Evolutionary conservation across 2,797 vertebrate genomes (phyloP).

Genomic region (Sebastes umbrosus): DNA sequence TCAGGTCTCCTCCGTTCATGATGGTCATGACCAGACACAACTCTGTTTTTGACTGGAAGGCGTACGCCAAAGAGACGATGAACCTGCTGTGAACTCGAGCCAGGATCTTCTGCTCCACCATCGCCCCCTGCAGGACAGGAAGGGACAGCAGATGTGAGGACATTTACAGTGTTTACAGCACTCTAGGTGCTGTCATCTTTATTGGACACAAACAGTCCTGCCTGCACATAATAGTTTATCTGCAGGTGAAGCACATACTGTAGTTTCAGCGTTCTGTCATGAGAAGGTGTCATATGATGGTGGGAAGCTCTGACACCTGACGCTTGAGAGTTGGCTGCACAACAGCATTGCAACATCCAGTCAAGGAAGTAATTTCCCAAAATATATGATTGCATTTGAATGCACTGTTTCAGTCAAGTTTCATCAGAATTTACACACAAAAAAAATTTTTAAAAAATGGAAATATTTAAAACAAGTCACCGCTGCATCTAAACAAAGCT

Average conservation of each 20-base stretch:
- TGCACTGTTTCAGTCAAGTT: background rate
- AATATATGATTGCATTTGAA: background rate
- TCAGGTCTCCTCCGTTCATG: slow-evolving; percentile 93
- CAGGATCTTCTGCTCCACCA: slow-evolving; percentile 89
- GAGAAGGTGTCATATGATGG: background rate
- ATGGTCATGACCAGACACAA: slow-evolving; percentile 93
- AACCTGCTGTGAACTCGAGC: slow-evolving; percentile 89
- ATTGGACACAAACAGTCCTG: background rate
- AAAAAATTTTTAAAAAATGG: background rate
- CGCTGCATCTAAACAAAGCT: background rate
- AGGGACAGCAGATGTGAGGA: background rate
- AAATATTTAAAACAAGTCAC: background rate
- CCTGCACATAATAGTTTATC: background rate
- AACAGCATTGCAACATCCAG: background rate
- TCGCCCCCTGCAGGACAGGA: slow-evolving; percentile 78
- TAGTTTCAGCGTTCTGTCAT: background rate
- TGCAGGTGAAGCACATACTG: background rate
- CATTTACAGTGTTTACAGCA: background rate
- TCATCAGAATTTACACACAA: background rate
- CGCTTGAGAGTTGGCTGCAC: background rate
- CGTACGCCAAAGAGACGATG: slow-evolving; percentile 88
- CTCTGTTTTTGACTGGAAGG: slow-evolving; percentile 87
- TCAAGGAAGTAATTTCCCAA: background rate
- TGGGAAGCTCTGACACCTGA: background rate
- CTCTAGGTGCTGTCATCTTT: background rate